These are phyloP conservation scores for Pheosia tremula DNA, from an alignment of 2,888 invertebrate species.

Conservation along the genomic window DNA sequence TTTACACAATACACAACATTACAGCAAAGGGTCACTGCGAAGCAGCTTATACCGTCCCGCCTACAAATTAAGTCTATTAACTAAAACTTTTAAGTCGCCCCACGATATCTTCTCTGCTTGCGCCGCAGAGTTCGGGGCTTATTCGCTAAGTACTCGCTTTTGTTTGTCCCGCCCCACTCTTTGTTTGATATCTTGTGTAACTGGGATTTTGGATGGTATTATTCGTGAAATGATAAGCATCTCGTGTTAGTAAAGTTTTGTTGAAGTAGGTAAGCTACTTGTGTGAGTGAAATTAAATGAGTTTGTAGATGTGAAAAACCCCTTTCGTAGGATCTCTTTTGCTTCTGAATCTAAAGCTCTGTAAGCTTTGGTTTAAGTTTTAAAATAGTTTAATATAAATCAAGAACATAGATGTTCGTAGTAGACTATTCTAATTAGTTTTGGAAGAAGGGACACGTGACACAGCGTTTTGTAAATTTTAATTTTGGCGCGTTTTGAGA, in stretches of 20 bases:
- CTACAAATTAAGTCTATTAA: constrained; percentile 84
- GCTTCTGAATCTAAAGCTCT: no score
- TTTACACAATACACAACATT: constrained; percentile 49
- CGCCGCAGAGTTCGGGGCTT: constrained; percentile 75
- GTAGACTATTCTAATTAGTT: no score
- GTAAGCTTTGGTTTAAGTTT: no score
- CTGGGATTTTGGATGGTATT: constrained; percentile 59
- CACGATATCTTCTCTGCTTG: constrained; percentile 81
- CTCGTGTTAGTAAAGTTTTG: constrained; percentile 31
- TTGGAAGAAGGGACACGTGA: no score
- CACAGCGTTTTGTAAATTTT: no score
- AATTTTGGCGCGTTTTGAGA: no score
- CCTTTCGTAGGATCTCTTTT: no score
- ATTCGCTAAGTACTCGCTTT: constrained; percentile 78
- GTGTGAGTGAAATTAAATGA: background rate
- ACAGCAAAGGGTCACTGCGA: constrained; percentile 68
- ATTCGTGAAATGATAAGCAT: constrained; percentile 44
- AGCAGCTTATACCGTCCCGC: constrained; percentile 74
- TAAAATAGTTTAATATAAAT: no score
- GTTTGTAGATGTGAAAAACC: no score
- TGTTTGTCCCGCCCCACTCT: constrained; percentile 67
- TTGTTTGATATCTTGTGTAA: constrained; percentile 69
- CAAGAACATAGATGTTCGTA: no score
- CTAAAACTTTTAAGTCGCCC: constrained; percentile 82
- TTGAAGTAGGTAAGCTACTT: constrained; percentile 1